A percentile compares a stretch with the other conserved stretches of the same genome.
These are phyloP conservation scores for Acanthosepion esculentum DNA, from an alignment of 2,888 invertebrate species.

Conservation along the genomic window DNA sequence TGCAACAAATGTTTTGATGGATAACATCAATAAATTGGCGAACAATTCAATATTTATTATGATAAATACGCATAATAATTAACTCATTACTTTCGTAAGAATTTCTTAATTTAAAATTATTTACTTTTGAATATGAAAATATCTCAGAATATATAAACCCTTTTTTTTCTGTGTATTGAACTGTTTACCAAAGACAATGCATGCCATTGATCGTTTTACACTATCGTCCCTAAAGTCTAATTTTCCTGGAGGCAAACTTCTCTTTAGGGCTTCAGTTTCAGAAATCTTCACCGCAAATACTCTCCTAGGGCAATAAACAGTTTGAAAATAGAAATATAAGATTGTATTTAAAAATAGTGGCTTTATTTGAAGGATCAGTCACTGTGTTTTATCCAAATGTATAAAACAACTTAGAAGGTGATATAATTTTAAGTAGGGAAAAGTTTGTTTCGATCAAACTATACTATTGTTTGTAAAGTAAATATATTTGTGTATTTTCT, in stretches of 20 bases:
- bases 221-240: neutral
- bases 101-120: too few relatives aligned
- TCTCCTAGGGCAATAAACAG: neutral
- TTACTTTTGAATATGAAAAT: too few relatives aligned
- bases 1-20: too few relatives aligned
- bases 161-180: neutral
- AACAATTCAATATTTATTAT: too few relatives aligned
- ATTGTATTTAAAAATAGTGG: neutral
- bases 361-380: neutral
- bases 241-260: neutral
- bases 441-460: too few relatives aligned
- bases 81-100: too few relatives aligned
- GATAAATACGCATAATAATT: too few relatives aligned
- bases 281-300: neutral
- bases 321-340: neutral
- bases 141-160: too few relatives aligned
- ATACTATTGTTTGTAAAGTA: too few relatives aligned
- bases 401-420: neutral
- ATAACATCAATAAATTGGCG: too few relatives aligned
- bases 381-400: neutral
- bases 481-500: too few relatives aligned
- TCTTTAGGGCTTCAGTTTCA: neutral
- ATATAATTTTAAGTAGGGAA: neutral
- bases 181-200: neutral
- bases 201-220: neutral